Evolutionary conservation across 1,140 invertebrate genomes (phyloP).

Genomic region (Tribolium castaneum): DNA sequence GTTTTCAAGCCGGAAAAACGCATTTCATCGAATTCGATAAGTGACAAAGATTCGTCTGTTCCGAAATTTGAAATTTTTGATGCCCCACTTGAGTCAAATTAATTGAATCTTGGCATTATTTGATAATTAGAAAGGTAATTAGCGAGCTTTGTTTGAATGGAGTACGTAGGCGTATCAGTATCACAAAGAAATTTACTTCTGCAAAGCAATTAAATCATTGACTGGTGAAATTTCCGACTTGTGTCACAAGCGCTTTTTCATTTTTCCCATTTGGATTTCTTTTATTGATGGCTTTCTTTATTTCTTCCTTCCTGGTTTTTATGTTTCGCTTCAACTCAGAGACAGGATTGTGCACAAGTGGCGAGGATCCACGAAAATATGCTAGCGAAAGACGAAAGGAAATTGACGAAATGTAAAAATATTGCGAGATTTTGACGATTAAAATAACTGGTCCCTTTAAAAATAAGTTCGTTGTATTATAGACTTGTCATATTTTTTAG

Average conservation of each 20-base stretch:
- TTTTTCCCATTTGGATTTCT: slow-evolving; percentile 3
- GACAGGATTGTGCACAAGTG: background rate
- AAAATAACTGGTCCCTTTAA: background rate
- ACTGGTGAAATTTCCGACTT: slow-evolving; percentile 15
- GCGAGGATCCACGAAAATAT: background rate
- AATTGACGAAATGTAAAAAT: background rate
- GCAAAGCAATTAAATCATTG: slow-evolving; percentile 28
- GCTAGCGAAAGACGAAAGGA: background rate
- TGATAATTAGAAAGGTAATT: background rate
- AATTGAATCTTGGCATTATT: background rate
- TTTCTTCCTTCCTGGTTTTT: slow-evolving; percentile 27
- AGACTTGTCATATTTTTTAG: background rate
- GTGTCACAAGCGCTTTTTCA: slow-evolving; percentile 14
- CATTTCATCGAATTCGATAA: too few species aligned
- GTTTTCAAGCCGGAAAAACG: too few species aligned
- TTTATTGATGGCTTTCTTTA: slow-evolving; percentile 31
- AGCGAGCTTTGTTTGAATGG: background rate
- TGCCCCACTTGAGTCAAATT: too few species aligned
- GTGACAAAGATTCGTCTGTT: too few species aligned
- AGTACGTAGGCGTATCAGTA: background rate
- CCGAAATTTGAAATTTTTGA: too few species aligned
- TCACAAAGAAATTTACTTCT: slow-evolving; percentile 25
- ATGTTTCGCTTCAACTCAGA: background rate
- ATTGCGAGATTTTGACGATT: background rate
- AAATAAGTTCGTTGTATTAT: background rate